Evolutionary conservation across 2,888 invertebrate species (phyloP), one percentile per base, ranked within the genome.

Genomic region (Malthinus flaveolus): DNA sequence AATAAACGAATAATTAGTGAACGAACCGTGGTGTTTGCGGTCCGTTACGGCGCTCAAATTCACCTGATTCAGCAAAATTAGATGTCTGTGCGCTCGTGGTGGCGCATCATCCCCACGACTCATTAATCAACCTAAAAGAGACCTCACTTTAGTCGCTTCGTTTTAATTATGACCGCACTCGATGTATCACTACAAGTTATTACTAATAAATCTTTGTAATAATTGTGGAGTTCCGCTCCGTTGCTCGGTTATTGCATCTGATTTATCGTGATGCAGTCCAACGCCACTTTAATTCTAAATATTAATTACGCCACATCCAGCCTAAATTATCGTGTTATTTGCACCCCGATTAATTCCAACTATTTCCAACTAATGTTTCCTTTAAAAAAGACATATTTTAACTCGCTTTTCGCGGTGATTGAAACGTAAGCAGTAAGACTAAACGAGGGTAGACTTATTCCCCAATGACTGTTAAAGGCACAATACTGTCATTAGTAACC

Each of bases 21-120:
- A 67, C 66, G 57, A 63, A 57, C 60, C 60, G 55, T 58, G 63
- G 66, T 66, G 68, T 68, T 71, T 69, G 67, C 68, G 69, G 69
- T 68, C 65, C 64, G 61, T 62, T 66, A 67, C 66, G 71, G 69
- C 68, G 70, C 68, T 61, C 56, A 65, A 67, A 70, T 71, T 66
- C 68, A 73, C 71, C 72, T 71, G 74, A 71, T 62, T 74, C 74
- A 73, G 73, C 74, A 64, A 62, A 72, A 71, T 73, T 69, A 68
- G 71, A 69, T 68, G 68, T 67, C 68, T 69, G 65, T 73, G 61
- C 66, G 68, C 64, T 60, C 59, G 64, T 42, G 52, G 56, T 47
- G 46, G 64, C 64, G 59, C 59, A 64, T 62, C 61, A 67, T 66
- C 70, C 64, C 65, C 55, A 62, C 63, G 66, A 65, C 69, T 71